Base-by-base conservation (phyloP, 1,140 invertebrate species). In the Drosophila lacteicornis region DNA sequence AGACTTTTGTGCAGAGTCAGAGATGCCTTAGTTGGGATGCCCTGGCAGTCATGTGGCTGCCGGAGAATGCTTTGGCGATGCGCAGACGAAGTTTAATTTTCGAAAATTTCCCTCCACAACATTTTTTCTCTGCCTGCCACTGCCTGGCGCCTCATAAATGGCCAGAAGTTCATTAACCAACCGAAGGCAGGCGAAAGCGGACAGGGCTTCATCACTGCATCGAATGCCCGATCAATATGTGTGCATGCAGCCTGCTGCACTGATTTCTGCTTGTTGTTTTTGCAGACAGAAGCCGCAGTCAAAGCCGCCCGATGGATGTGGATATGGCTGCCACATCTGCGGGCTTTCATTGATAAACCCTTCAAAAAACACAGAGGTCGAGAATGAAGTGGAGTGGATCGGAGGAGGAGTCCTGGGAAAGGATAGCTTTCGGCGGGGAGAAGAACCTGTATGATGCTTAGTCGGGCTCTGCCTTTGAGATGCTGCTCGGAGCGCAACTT, bases 1-100 rank as follows among this genome's bases (percentile, higher is more conserved):
- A 61, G 74, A 75, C 85, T 68, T 90, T 90, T 88, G 84, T 85
- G 66, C 57, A 67, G 46, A 60, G 46, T 73, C 67, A 73, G 67
- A 68, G 69, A 67, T 73, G 67, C 76, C 76, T 58, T 79, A 79
- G 58, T 73, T 58, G 56, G 62, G 58, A 22, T 12, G 30, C 60
- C 46, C 50, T 13, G 25, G 47, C 46, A 71, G 38, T 46, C 49
- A 17, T 69, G 51, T 56, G 36, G 53, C 53, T 56, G 46, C 51
- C 51, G 45, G 53, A 57, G 45, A 47, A 33, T 45, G 53, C 53
- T 40, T 40, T 56, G 36, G 0, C 53, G 8, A 12, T 4, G 33
- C 22, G 17, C 53, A 22, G 38, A 40, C 33, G 12, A 40, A 69
- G 65, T 67, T 67, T 19, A 47, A 67, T 63, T 63, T 67, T 30